These are phyloP conservation scores for Coregonus suidteri DNA, from an alignment of 2,797 vertebrate species.

Conservation along the genomic window DNA sequence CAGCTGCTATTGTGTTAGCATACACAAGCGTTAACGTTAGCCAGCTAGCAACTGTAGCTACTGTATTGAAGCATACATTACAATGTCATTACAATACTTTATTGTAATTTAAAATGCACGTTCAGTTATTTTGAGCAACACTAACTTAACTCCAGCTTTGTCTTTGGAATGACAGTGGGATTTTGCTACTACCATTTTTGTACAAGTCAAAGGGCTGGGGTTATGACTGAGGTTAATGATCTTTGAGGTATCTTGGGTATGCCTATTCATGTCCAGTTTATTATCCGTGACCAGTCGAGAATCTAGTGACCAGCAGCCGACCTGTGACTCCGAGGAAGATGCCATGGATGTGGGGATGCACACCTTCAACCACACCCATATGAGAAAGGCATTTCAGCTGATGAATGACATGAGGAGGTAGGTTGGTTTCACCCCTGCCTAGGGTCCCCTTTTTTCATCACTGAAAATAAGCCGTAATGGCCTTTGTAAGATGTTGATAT, in stretches of 20 bases:
- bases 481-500: not conserved
- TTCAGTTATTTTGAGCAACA: not conserved
- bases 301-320: conserved; percentile 76
- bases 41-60: not conserved
- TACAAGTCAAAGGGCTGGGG: not conserved
- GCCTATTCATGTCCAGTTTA: not conserved
- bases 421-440: not conserved
- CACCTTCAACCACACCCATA: conserved; percentile 89
- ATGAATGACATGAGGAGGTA: conserved; percentile 96
- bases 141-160: not conserved
- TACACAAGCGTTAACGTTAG: not conserved
- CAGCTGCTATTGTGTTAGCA: not conserved
- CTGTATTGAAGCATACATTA: not conserved
- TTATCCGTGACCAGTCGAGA: conserved; percentile 52
- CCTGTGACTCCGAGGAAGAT: conserved; percentile 81
- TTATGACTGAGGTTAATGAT: not conserved
- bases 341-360: conserved; percentile 79
- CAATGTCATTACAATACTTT: not conserved
- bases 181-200: not conserved
- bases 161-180: not conserved
- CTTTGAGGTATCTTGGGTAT: not conserved
- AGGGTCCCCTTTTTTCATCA: not conserved
- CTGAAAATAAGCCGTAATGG: not conserved
- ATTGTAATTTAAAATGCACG: not conserved
- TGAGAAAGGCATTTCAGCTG: conserved; percentile 93